phyloP scores from a whole-genome alignment of 2,888 invertebrate species.

The Caenorhabditis parvicauda region DNA sequence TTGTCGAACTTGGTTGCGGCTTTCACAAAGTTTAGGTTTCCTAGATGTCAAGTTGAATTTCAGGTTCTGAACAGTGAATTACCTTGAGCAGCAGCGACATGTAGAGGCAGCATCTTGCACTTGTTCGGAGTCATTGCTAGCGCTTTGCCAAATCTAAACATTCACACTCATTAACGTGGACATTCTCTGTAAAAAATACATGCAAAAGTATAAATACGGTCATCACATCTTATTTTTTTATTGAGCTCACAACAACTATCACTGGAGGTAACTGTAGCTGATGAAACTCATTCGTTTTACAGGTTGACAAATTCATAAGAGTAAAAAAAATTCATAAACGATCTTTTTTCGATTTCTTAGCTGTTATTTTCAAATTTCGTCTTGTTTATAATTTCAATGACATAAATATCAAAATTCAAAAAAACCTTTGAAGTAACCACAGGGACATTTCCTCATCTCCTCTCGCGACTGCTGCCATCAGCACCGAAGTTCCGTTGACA shows the following conservation, averaged over 20 bases:
- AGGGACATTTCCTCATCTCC: slow-evolving; percentile 49
- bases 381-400: neutral
- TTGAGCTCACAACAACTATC: no score
- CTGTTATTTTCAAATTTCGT: neutral
- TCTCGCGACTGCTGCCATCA: slow-evolving; percentile 51
- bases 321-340: no score
- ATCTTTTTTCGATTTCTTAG: neutral
- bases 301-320: no score
- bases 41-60: slow-evolving; percentile 28
- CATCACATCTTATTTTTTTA: no score
- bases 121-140: slow-evolving; percentile 49
- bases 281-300: no score
- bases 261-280: no score
- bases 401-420: neutral
- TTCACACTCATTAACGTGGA: no score
- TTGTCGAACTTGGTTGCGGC: slow-evolving; percentile 53
- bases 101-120: slow-evolving; percentile 55
- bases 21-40: slow-evolving; percentile 56
- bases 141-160: slow-evolving; percentile 48
- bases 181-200: no score
- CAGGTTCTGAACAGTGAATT: neutral
- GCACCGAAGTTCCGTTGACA: slow-evolving; percentile 48
- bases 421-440: slow-evolving; percentile 40
- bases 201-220: no score
- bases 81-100: slow-evolving; percentile 59